These are phyloP conservation scores for Mormyrus iriodes DNA, from an alignment of 2,113 vertebrate species.

Conservation along the genomic window DNA sequence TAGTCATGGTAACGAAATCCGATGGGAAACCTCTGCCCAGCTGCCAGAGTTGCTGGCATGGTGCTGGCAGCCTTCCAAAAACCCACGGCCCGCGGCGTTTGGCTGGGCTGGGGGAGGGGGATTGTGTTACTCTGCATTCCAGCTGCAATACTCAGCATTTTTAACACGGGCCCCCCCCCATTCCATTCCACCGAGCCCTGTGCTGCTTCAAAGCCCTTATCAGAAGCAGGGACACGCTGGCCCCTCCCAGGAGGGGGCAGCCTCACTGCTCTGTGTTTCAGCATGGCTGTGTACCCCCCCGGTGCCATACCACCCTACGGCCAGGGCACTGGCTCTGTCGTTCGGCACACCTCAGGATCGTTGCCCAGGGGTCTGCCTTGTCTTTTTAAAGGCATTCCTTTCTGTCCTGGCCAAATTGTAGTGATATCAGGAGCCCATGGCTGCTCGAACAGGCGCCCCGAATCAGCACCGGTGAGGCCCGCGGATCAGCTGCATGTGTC, in stretches of 20 bases:
- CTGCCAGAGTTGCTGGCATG: background rate
- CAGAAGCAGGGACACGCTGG: background rate
- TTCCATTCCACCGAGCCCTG: conserved; percentile 3
- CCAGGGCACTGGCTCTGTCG: too few species aligned
- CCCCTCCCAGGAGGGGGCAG: too few species aligned
- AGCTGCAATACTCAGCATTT: conserved; percentile 9
- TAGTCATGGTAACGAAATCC: background rate
- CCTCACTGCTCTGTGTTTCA: background rate
- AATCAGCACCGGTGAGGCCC: background rate
- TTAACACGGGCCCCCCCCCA: background rate
- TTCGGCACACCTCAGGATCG: too few species aligned
- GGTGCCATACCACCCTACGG: background rate
- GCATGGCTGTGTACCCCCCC: background rate
- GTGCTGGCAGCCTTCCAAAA: background rate
- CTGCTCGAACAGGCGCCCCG: background rate
- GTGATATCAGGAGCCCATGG: background rate
- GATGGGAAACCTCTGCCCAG: background rate
- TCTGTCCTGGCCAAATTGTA: too few species aligned
- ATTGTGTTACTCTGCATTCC: background rate
- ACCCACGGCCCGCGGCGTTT: too few species aligned
- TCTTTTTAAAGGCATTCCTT: too few species aligned
- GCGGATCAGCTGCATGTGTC: background rate
- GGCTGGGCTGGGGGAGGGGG: background rate
- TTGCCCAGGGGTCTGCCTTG: too few species aligned
- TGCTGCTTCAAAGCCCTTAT: conserved; percentile 12